Base-by-base conservation (phyloP, 2,888 invertebrate species). In the Agrilus cyanescens region DNA sequence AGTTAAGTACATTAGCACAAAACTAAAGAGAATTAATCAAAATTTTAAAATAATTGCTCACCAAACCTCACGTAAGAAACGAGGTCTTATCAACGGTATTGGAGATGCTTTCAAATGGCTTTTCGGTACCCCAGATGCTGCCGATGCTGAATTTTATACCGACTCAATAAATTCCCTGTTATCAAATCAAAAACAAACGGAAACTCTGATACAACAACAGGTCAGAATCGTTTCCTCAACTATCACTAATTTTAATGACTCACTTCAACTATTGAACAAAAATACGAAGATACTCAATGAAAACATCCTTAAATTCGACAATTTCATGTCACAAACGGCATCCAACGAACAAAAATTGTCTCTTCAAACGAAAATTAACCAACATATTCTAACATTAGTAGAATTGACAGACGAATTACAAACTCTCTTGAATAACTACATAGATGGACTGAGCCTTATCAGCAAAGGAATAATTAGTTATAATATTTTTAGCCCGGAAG, bases 171-270 rank as follows among this genome's bases (percentile, higher is more conserved):
- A 45, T 37, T n/a, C 38, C 4, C n/a, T 50, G 25, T 6, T 46
- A 12, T n/a, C 44, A 10, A 43, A 46, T 32, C 50, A 50, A 32
- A 48, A 47, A 25, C 43, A 50, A 37, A 48, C 40, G 2, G 46
- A 50, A 32, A 38, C 38, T 10, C 38, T 51, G 12, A 45, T 54
- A 42, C 48, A 54, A 47, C 48, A 51, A 46, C 51, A 54, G 44
- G 41, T 53, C 15, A 43, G 48, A 10, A 46, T 55, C 7, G 46
- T 54, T 13, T 51, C 53, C 1, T 46, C 49, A 5, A 46, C 51
- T 4, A 52, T 55, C 13, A n/a, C 31, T 8, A n/a, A n/a, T n/a
- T n/a, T n/a, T 45, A 54, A 52, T 43, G 30, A 43, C 14, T 50
- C 53, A 2, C 38, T 51, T 7, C 20, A 14, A 41, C 32, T 43